These are phyloP conservation scores for Intellagama lesueurii DNA, from an alignment of 2,797 vertebrate genomes.

Conservation along the genomic window DNA sequence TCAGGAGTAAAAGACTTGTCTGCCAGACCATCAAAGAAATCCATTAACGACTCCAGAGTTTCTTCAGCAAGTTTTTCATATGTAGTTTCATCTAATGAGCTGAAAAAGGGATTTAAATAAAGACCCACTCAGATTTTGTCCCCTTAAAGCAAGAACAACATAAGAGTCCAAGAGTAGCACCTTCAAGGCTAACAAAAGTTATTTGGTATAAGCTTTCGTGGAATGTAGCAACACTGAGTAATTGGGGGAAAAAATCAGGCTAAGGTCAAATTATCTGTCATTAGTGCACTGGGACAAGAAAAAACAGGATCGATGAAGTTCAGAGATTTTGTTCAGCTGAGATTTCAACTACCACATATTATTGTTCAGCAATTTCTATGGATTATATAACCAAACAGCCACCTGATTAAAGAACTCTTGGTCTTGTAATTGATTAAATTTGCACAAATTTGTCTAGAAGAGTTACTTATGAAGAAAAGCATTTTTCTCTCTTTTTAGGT, in stretches of 20 bases:
- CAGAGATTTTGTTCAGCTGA: neutral
- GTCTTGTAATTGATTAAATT: neutral
- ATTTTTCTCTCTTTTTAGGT: neutral
- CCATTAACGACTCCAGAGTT: slow-evolving; percentile 89
- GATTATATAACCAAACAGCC: neutral
- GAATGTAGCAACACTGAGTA: neutral
- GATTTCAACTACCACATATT: neutral
- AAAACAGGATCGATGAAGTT: neutral
- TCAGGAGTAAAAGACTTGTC: slow-evolving; percentile 85
- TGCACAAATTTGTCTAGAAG: neutral
- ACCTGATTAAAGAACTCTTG: neutral
- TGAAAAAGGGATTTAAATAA: slow-evolving; percentile 59
- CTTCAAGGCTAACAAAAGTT: neutral
- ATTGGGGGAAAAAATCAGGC: rapidly evolving
- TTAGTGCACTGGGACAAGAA: neutral
- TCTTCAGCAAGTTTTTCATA: slow-evolving; percentile 93
- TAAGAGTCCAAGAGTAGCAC: neutral
- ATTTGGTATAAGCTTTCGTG: no score
- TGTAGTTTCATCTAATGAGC: slow-evolving; percentile 83
- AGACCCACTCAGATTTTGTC: slow-evolving; percentile 19
- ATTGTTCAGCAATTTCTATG: neutral
- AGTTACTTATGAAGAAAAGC: neutral
- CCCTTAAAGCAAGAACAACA: slow-evolving; percentile 3
- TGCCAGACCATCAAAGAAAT: slow-evolving; percentile 92
- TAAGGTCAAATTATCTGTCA: slow-evolving; percentile 13